Base-by-base conservation (phyloP, 2,113 vertebrate genomes). In the Oceanodroma tethys region DNA sequence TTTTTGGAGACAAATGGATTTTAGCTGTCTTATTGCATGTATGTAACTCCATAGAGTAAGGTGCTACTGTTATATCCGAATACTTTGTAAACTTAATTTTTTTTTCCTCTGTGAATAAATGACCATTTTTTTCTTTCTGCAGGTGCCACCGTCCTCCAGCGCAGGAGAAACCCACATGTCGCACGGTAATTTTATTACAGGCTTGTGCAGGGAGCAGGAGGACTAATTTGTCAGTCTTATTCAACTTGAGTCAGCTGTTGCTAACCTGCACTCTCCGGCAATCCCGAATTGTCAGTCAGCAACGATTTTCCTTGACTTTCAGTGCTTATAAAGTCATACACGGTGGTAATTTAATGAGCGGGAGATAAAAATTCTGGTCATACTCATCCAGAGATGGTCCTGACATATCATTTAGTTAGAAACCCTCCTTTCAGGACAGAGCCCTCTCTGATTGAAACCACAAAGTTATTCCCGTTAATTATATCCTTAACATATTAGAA, bases 351-450 rank as follows among this genome's bases (percentile, higher is more conserved):
- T 97, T 98, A 98, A 98, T 97, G 98, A 98, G 98, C 22, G 3
- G 85, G 76, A 89, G 91, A 98, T 98, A 83, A 98, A 97, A 98
- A 98, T 98, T 98, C 98, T 74, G 83, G 62, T 98, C 98, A 97
- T 92, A 97, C 80, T 74, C 96, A 86, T 32, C 88, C 88, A 71
- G 93, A 48, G 70, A 91, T 13, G 42, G 71, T 94, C 96, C 94
- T 98, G 98, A 96, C 96, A 96, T 94, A 95, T 89, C 88, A 47
- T 75, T 97, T 93, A 85, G 96, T 81, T 89, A 95, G 95, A 82
- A 95, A 87, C 59, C 62, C 90, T 97, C 89, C 73, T 97, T 96
- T 65, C 93, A 94, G 92, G 95, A 88, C 92, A 82, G 63, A 98
- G 91, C 72, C 74, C 40, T 95, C 95, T 91, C 48, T 29, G 70